Conservation (phyloP, 2,888 invertebrate genomes). For the Ganaspis brasiliensis region DNA sequence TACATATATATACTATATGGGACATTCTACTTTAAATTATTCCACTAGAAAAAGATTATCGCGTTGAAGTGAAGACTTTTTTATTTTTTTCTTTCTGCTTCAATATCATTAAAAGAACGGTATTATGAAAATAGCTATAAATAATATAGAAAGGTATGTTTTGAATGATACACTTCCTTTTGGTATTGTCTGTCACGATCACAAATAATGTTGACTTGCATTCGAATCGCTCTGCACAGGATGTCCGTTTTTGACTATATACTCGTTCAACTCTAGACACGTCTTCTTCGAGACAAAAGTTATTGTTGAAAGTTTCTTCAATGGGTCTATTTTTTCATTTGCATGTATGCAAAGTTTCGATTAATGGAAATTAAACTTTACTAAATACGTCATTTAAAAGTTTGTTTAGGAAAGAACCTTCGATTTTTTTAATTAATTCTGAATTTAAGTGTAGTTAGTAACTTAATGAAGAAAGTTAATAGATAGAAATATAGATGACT, state of each 20-base stretch:
- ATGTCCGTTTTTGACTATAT: conserved; percentile 21
- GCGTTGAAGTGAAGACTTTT: no score
- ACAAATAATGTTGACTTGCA: conserved; percentile 11
- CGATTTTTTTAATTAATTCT: neutral
- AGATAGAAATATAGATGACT: no score
- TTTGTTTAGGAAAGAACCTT: no score
- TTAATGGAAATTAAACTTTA: neutral
- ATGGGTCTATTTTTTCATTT: neutral
- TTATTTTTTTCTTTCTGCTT: no score
- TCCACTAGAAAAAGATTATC: no score
- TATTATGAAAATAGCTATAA: conserved; percentile 2
- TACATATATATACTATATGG: no score
- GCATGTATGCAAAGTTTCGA: no score
- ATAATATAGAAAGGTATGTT: neutral
- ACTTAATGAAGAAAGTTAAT: no score
- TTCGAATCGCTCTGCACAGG: conserved; percentile 29
- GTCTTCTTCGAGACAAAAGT: neutral
- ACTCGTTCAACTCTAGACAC: neutral
- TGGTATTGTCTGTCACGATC: conserved; percentile 22
- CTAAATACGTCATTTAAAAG: no score
- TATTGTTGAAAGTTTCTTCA: neutral
- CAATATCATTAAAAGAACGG: no score
- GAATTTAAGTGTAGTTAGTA: no score
- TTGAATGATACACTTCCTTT: neutral
- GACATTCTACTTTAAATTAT: no score